phyloP scores from a whole-genome alignment of 2,113 vertebrate genomes.

The Vanacampus margaritifer region DNA sequence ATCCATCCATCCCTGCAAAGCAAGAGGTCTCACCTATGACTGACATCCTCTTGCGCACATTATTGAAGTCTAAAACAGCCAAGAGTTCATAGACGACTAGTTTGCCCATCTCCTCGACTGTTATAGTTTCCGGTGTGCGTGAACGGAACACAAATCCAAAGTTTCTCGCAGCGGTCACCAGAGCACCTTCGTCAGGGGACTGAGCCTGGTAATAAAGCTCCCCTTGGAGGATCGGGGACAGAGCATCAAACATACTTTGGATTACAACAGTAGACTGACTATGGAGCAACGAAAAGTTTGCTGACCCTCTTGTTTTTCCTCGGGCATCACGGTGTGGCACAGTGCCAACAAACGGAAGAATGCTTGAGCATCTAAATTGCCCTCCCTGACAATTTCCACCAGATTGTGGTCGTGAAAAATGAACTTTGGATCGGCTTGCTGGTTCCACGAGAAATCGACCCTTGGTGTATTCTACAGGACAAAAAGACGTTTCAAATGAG shows the following conservation, averaged over 20 bases:
- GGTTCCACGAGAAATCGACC: constrained; percentile 88
- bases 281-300: neutral
- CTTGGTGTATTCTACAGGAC: constrained; percentile 76
- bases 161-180: constrained; percentile 91
- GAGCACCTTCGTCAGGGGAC: constrained; percentile 93
- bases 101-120: constrained; percentile 80
- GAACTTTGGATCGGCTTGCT: constrained; percentile 83
- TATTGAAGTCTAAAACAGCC: constrained; percentile 91
- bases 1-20: too few relatives aligned
- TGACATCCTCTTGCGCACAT: constrained; percentile 93
- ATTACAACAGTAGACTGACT: neutral
- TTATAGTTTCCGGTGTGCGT: constrained; percentile 85
- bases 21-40: constrained; percentile 78
- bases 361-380: constrained; percentile 62
- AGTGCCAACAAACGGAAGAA: constrained; percentile 90
- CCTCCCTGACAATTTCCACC: constrained; percentile 75
- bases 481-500: neutral
- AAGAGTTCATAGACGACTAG: constrained; percentile 80
- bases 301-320: constrained; percentile 88
- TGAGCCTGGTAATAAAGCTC: constrained; percentile 89
- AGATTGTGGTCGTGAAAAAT: constrained; percentile 85
- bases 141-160: constrained; percentile 92
- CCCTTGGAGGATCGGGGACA: constrained; percentile 63
- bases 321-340: constrained; percentile 93
- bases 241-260: neutral